These are phyloP conservation scores for Nomada ruficornis DNA, from an alignment of 2,888 invertebrate genomes.

Conservation along the genomic window DNA sequence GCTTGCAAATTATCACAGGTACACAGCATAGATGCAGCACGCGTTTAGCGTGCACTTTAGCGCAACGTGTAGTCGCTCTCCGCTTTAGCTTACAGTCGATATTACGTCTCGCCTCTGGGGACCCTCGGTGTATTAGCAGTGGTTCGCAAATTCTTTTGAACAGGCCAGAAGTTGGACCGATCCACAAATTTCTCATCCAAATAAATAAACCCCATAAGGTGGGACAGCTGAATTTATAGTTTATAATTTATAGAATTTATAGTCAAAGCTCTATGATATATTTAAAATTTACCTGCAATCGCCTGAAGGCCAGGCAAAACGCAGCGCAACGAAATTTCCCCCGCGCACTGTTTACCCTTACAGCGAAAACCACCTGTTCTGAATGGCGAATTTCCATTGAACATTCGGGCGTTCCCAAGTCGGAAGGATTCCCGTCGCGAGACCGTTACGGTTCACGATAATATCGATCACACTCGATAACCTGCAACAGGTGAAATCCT, in stretches of 20 bases:
- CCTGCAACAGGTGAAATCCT: conserved; percentile 59
- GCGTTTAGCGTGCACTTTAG: conserved; percentile 55
- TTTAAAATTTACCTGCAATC: no score
- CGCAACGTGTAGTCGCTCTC: conserved; percentile 44
- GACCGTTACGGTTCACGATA: conserved; percentile 55
- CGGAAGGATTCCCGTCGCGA: conserved; percentile 33
- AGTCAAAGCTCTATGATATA: no score
- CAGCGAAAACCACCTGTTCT: conserved; percentile 2
- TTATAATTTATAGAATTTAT: no score
- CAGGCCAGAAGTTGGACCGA: neutral
- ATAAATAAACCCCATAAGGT: no score
- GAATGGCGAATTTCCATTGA: conserved; percentile 16
- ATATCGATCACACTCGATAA: conserved; percentile 50
- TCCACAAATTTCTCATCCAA: neutral
- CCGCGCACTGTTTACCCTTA: no score
- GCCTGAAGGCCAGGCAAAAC: no score
- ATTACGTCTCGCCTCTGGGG: conserved; percentile 68
- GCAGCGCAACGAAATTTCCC: no score
- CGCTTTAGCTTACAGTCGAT: conserved; percentile 58
- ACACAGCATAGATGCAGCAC: conserved; percentile 44
- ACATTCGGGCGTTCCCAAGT: conserved; percentile 25
- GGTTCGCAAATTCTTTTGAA: conserved; percentile 60
- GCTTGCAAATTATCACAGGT: conserved; percentile 63
- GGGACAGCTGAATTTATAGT: no score
- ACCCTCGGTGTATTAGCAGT: conserved; percentile 56